Percentiles rank a stretch among this genome's conserved stretches.
Conservation (phyloP, 2,113 vertebrate species). For the Mixornis gularis region DNA sequence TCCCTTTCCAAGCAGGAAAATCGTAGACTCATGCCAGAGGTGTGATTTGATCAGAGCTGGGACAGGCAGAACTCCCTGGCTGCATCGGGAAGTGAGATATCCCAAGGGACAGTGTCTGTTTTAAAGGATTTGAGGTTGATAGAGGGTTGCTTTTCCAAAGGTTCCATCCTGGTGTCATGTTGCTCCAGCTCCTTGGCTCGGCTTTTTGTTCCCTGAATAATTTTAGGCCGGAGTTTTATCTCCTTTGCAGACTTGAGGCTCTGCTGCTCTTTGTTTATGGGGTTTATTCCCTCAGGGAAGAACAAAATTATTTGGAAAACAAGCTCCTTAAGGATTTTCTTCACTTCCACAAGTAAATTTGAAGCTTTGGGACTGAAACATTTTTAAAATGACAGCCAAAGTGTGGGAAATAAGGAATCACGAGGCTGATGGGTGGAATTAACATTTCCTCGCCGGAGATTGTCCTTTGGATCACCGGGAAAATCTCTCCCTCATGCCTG, state of each 20-base stretch:
- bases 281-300: not conserved
- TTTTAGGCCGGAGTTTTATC: not conserved
- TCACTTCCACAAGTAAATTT: not conserved
- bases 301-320: not conserved
- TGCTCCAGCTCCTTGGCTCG: not conserved
- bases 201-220: not conserved
- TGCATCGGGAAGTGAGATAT: not conserved
- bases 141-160: not conserved
- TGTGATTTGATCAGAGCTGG: not conserved
- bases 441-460: not conserved
- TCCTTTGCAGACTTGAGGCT: not conserved
- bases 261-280: not conserved
- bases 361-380: not conserved
- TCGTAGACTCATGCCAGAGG: fast-evolving
- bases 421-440: not conserved
- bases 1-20: not conserved
- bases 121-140: not conserved
- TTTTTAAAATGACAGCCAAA: fast-evolving
- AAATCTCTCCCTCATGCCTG: not conserved
- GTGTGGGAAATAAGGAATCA: not conserved
- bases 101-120: not conserved
- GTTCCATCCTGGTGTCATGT: not conserved
- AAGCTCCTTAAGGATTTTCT: not conserved
- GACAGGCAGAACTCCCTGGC: not conserved
- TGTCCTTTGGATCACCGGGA: not conserved